These are phyloP conservation scores for Epinotia nisella DNA, from an alignment of 2,888 invertebrate species.

Conservation along the genomic window DNA sequence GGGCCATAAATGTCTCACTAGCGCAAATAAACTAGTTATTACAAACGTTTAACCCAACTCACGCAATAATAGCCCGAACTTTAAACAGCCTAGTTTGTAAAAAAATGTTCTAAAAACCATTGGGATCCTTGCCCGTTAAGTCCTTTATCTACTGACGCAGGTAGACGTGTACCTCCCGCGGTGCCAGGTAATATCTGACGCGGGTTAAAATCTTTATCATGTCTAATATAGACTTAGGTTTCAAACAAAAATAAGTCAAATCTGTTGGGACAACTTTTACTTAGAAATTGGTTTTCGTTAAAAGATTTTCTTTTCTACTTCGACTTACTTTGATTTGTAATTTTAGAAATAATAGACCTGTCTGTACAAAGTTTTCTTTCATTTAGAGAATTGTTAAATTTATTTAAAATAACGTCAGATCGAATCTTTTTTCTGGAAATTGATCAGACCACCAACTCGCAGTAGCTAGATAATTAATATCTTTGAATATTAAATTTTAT, in stretches of 20 bases:
- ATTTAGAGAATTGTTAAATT: neutral
- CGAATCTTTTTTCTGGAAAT: neutral
- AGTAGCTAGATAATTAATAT: too few relatives aligned
- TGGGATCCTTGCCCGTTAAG: neutral
- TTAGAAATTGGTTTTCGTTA: constrained; percentile 16
- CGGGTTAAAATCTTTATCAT: constrained; percentile 31
- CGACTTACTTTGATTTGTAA: constrained; percentile 7
- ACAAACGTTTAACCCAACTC: constrained; percentile 16
- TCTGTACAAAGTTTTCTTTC: neutral
- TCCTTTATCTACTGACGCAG: neutral
- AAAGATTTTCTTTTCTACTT: constrained; percentile 10
- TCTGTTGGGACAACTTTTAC: constrained; percentile 3
- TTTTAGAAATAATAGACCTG: neutral
- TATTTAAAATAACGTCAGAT: neutral
- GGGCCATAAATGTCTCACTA: neutral
- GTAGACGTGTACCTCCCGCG: neutral
- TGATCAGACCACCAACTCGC: too few relatives aligned
- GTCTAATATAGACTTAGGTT: constrained; percentile 25
- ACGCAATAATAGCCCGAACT: constrained; percentile 1
- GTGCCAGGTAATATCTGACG: constrained; percentile 1
- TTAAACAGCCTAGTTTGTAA: neutral
- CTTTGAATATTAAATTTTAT: neutral
- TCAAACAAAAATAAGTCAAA: constrained; percentile 12
- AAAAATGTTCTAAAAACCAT: neutral
- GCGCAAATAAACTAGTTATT: neutral